Conservation (phyloP, 1,140 invertebrate species). For the Bombus superbus region DNA sequence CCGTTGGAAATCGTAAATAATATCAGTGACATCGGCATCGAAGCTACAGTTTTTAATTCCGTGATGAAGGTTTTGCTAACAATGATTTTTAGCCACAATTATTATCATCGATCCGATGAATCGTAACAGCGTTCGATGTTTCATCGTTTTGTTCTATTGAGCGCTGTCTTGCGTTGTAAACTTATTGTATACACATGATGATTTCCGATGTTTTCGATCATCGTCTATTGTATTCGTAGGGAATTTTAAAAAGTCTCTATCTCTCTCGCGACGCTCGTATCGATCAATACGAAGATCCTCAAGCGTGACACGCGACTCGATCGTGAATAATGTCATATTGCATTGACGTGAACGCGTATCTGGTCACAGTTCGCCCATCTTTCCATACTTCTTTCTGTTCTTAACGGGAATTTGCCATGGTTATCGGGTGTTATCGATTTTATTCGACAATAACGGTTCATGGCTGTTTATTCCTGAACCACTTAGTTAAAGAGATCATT, state of each 20-base stretch:
- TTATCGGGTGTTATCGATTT: background rate
- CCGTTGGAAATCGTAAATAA: background rate
- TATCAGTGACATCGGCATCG: background rate
- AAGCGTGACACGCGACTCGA: background rate
- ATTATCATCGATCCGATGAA: background rate
- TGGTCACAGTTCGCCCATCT: constrained; percentile 11
- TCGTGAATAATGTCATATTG: background rate
- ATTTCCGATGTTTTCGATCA: background rate
- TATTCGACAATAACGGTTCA: background rate
- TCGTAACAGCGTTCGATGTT: constrained; percentile 1
- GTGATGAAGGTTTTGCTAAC: background rate
- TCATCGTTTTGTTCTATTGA: background rate
- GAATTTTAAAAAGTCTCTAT: constrained; percentile 33
- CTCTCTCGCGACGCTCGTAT: constrained; percentile 26
- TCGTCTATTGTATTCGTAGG: background rate
- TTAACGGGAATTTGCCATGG: background rate
- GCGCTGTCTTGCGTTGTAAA: background rate
- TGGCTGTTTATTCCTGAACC: constrained; percentile 10
- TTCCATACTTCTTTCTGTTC: background rate
- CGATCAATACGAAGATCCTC: background rate
- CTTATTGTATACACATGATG: background rate
- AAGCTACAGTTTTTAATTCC: background rate
- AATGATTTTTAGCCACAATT: background rate
- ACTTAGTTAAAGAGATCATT: constrained; percentile 76
- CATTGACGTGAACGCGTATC: constrained; percentile 24